Conservation (phyloP, 2,888 invertebrate species). For the Trachelus iudaicus region DNA sequence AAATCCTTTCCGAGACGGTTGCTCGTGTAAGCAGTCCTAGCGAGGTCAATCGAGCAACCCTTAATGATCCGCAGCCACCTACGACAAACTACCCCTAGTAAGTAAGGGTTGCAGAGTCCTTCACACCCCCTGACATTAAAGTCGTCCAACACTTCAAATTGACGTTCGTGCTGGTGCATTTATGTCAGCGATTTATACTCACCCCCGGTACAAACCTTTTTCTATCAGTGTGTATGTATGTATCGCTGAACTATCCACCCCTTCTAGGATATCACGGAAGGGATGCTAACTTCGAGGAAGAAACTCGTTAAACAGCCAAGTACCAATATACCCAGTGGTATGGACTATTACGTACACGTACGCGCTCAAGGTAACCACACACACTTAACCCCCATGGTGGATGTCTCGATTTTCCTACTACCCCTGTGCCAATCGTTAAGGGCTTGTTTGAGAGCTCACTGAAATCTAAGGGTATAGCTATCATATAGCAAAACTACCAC, state of each 20-base stretch:
- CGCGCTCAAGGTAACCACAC: background rate
- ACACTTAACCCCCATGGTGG: background rate
- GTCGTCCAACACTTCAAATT: background rate
- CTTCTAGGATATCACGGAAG: background rate
- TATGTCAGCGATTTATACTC: conserved; percentile 19
- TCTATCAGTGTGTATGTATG: background rate
- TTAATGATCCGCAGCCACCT: background rate
- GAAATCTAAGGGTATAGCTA: background rate
- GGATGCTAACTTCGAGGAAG: background rate
- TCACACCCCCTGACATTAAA: background rate
- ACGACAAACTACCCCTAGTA: background rate
- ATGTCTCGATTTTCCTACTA: background rate
- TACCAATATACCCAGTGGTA: background rate
- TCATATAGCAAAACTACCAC: background rate
- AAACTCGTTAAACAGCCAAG: background rate
- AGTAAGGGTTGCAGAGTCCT: background rate
- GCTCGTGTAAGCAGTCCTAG: background rate
- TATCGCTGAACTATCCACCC: background rate
- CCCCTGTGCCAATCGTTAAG: background rate
- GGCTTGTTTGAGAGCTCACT: background rate
- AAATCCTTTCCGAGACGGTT: background rate
- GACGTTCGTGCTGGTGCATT: conserved; percentile 15
- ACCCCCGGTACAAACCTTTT: background rate
- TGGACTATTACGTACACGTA: background rate
- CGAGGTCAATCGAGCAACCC: background rate